Evolutionary conservation across 2,888 invertebrate genomes (phyloP).

Genomic region (Rhabditoides inermis): DNA sequence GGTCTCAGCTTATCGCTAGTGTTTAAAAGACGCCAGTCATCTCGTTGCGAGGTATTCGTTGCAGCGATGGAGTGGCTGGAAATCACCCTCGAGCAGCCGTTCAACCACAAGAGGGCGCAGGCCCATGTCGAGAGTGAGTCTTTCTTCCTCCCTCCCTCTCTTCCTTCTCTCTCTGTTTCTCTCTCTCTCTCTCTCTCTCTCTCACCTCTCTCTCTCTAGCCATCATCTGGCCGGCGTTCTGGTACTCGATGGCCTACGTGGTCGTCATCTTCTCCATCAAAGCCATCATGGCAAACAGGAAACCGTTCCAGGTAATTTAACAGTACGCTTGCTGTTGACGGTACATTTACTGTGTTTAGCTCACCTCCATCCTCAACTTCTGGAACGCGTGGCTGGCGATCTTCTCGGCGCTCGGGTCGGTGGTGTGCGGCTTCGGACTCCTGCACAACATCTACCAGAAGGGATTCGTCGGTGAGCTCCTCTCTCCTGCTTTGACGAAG

Average conservation of each 20-base stretch:
- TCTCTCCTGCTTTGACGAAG: too few species aligned
- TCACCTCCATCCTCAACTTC: slow-evolving; percentile 33
- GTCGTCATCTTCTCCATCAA: slow-evolving; percentile 45
- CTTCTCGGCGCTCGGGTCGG: slow-evolving; percentile 40
- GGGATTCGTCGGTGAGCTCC: slow-evolving; percentile 20
- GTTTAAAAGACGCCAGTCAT: too few species aligned
- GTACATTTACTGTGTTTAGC: slow-evolving; percentile 18
- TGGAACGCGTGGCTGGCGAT: slow-evolving; percentile 47
- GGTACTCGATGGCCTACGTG: slow-evolving; percentile 40
- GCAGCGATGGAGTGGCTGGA: too few species aligned
- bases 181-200: too few species aligned
- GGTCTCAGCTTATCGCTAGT: too few species aligned
- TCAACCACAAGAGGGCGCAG: too few species aligned
- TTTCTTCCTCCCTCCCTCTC: too few species aligned
- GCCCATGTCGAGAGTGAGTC: too few species aligned
- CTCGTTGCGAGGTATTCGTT: too few species aligned
- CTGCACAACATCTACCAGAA: slow-evolving; percentile 20
- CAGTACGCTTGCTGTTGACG: not conserved
- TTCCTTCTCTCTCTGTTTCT: too few species aligned
- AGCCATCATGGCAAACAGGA: slow-evolving; percentile 37
- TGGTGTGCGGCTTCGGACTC: slow-evolving; percentile 29
- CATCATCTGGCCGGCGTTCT: slow-evolving; percentile 27
- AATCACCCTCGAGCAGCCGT: too few species aligned
- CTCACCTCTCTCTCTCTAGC: too few species aligned
- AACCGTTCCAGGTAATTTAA: slow-evolving; percentile 34